Percentiles rank a stretch among this genome's conserved stretches.
Conservation (phyloP, 2,113 vertebrate species). For the Lichenostomus cassidix region DNA sequence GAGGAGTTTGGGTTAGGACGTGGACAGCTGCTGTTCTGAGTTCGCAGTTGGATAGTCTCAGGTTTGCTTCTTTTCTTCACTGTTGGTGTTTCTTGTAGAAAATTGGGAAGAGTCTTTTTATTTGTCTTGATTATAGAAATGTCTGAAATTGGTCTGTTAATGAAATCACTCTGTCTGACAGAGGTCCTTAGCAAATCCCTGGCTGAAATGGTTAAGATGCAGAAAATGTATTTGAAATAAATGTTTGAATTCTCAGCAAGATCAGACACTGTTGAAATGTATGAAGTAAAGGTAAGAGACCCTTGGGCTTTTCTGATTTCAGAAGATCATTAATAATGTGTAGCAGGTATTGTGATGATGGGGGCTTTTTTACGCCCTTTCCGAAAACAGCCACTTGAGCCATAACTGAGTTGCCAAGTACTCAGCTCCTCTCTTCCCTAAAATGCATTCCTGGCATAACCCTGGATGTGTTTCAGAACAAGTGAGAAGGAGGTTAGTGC, state of each 20-base stretch:
- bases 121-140: neutral
- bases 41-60: neutral
- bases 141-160: neutral
- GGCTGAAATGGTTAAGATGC: neutral
- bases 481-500: neutral
- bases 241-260: neutral
- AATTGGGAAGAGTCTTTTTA: neutral
- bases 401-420: neutral
- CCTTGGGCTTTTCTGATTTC: neutral
- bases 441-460: neutral
- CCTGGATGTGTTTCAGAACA: neutral
- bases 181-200: neutral
- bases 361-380: neutral
- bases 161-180: neutral
- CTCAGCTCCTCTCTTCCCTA: neutral
- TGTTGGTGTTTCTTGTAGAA: neutral
- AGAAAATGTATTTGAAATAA: neutral
- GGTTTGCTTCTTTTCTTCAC: neutral
- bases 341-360: neutral
- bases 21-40: neutral
- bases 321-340: neutral
- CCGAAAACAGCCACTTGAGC: neutral
- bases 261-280: neutral
- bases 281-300: neutral
- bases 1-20: neutral